A percentile compares a stretch with the other conserved stretches of the same genome.
phyloP scores from a whole-genome alignment of 2,113 vertebrate species.

The Pluvialis apricaria region DNA sequence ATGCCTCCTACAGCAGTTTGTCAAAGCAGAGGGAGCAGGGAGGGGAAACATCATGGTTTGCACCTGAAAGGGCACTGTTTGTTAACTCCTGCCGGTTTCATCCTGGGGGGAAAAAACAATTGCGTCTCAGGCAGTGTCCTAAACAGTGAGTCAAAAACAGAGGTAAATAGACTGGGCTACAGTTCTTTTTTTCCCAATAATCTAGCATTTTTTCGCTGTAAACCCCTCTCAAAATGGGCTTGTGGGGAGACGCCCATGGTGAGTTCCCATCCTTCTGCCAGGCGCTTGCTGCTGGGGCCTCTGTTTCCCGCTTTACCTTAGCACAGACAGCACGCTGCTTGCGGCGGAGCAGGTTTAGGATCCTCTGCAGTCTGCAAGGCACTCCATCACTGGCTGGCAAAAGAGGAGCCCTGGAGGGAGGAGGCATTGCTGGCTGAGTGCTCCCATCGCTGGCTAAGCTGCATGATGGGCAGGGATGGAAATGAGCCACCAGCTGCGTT shows the following conservation, averaged over 20 bases:
- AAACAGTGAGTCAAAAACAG: neutral
- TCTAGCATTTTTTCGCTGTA: neutral
- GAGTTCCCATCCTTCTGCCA: neutral
- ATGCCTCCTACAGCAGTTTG: neutral
- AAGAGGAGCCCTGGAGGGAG: neutral
- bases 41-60: neutral
- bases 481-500: neutral
- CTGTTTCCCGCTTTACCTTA: neutral
- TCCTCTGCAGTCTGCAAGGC: neutral
- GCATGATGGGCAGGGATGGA: neutral
- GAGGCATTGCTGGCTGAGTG: neutral
- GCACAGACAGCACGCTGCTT: neutral
- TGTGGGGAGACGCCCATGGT: rapidly evolving
- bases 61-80: neutral
- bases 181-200: neutral
- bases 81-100: neutral
- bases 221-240: neutral
- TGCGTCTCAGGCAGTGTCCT: neutral
- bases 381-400: neutral
- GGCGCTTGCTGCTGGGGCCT: rapidly evolving
- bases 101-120: neutral
- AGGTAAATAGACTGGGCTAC: neutral
- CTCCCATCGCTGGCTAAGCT: neutral
- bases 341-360: rapidly evolving
- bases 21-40: neutral